These are phyloP conservation scores for Accipiter virgatus DNA, from an alignment of 2,113 vertebrate species.

Conservation along the genomic window DNA sequence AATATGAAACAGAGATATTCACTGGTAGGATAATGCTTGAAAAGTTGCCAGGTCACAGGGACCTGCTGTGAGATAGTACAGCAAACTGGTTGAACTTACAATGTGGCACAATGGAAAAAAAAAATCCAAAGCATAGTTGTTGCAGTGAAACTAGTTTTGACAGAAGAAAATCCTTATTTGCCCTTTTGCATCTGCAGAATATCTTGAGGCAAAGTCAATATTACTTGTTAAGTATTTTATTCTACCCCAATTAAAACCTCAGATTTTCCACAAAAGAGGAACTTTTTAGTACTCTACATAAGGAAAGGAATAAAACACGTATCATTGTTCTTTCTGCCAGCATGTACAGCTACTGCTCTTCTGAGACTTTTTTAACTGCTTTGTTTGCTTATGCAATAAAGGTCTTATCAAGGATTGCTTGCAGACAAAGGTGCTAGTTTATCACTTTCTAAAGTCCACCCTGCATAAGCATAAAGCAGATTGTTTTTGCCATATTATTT, in stretches of 20 bases:
- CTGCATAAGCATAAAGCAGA: neutral
- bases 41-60: neutral
- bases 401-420: neutral
- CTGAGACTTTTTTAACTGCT: neutral
- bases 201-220: conserved; percentile 7
- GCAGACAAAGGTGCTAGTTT: neutral
- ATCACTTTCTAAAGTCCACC: neutral
- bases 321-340: neutral
- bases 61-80: neutral
- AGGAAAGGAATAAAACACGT: neutral
- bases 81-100: neutral
- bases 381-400: conserved; percentile 47
- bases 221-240: conserved; percentile 18
- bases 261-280: conserved; percentile 12
- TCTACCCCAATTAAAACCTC: conserved; percentile 18
- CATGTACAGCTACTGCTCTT: neutral
- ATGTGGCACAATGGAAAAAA: neutral
- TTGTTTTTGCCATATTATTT: neutral
- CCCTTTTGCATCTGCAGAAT: neutral
- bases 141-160: neutral
- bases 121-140: neutral
- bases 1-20: neutral
- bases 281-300: neutral
- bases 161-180: neutral
- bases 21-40: neutral